Base-by-base conservation (phyloP, 2,797 vertebrate species). In the Coranthus polyacanthus region DNA sequence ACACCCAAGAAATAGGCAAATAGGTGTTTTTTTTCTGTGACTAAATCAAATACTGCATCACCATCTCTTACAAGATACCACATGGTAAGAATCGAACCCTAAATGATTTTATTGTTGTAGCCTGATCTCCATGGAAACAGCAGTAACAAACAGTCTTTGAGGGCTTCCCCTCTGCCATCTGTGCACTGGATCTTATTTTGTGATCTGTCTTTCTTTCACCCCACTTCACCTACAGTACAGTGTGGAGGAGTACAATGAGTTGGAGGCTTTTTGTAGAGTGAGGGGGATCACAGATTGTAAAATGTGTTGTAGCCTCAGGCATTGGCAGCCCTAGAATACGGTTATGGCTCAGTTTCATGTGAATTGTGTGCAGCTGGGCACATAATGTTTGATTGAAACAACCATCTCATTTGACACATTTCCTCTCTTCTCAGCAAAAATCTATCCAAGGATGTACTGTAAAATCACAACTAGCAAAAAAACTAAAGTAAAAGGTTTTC, bases 61-160 rank as follows among this genome's bases (percentile, higher is more conserved):
- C 17, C 24, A 56, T 58, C 50, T 58, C 58, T 32, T 46, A 49
- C 57, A 46, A 54, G 24, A 66, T 32, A 56, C 43, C 47, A 44
- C 46, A 57, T 41, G 63, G 60, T 74, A 41, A 55, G 64, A 68
- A 68, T 74, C 55, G 22, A 75, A 59, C 62, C 72, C 43, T 10
- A 68, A 47, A 55, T 12, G 54, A 68, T 79, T 76, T 68, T 50
- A 68, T 74, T 68, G 7, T 53, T 47, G 45, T 42, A 29, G 47
- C 61, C 43, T 71, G 20, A 75, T 83, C 56, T 84, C 84, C 80
- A 82, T 86, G 76, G 82, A 74, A 88, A 86, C 83, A 2, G 4
- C 4, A 15, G 44, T 62, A 79, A 75, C 81, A 87, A 73, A 78
- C 70, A 36, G 34, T 52, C 45, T 65, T 64, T 18, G 22, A 71